phyloP scores from a whole-genome alignment of 1,140 invertebrate species.

The Leguminivora glycinivorella region DNA sequence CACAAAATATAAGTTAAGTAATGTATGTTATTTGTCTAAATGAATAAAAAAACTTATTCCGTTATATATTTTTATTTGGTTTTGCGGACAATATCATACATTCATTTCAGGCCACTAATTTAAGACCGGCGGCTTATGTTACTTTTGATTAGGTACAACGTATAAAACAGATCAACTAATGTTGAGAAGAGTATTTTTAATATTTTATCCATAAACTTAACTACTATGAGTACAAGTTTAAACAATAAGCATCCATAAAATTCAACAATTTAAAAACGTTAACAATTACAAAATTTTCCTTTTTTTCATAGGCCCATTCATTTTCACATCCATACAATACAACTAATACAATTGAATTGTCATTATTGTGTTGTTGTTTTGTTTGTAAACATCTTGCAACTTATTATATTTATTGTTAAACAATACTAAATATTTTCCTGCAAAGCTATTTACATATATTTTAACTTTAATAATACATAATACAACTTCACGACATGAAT shows the following conservation, averaged over 20 bases:
- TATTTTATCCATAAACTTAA: constrained; percentile 31
- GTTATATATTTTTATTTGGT: constrained; percentile 52
- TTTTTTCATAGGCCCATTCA: constrained; percentile 34
- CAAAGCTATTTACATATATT: constrained; percentile 38
- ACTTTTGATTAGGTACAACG: constrained; percentile 33
- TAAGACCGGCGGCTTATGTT: constrained; percentile 36
- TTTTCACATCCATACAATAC: constrained; percentile 43
- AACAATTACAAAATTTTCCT: constrained; percentile 49
- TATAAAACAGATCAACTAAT: constrained; percentile 31
- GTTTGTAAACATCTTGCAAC: constrained; percentile 31
- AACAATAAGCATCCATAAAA: constrained; percentile 48
- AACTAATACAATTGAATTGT: background rate
- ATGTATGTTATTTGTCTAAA: background rate
- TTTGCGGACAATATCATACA: constrained; percentile 57
- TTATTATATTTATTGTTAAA: constrained; percentile 13
- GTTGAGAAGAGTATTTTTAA: constrained; percentile 14
- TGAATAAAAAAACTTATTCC: constrained; percentile 31
- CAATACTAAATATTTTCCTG: constrained; percentile 15
- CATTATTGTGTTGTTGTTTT: background rate
- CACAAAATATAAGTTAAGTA: no score
- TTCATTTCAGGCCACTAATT: constrained; percentile 48
- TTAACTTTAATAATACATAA: constrained; percentile 38
- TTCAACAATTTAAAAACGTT: constrained; percentile 50
- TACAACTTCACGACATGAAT: constrained; percentile 39
- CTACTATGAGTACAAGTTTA: constrained; percentile 41